Evolutionary conservation across 2,113 vertebrate genomes (phyloP), one percentile per base, ranked within the genome.

Genomic region (Eulemur rufifrons): DNA sequence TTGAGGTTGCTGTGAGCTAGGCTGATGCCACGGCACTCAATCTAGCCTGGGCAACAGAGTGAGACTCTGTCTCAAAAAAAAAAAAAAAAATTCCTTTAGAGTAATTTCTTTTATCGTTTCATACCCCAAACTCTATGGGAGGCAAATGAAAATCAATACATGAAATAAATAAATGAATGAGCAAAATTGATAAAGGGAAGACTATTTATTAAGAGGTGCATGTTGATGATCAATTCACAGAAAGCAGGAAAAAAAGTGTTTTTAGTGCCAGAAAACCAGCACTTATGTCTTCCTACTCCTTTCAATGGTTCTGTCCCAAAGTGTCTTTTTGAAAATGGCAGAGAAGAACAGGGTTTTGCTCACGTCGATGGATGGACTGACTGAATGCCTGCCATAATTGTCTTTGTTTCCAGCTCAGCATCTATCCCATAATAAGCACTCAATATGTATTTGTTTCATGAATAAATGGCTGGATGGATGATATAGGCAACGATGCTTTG

Each of bases 81-180:
- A 37, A 37, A 37, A 37, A 37, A 73, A 80, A 85, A 89, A 45
- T 80, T 94, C 59, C n/a, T 87, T 82, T 90, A 84, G 45, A 64
- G 6, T n/a, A 45, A 89, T 91, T 82, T 69, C 39, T 94, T 84
- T 82, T 61, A 42, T 25, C 14, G 95, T 95, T 88, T 84, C 6
- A 9, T 85, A 88, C 54, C 21, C 23, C 39, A 85, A 93, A 76
- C 42, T 90, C 12, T 15, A 61, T 42, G 32, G 21, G 71, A 91
- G 21, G 69, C 71, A 56, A 91, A 74, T 88, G 54, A 91, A 91
- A 94, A 86, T 78, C 14, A 64, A 71, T 50, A 25, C 94, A 52
- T 64, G 9, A 95, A 87, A 84, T 91, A 80, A 95, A 80, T 32
- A 54, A 88, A 74, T 25, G 29, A 90, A 11, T 56, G 69, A 86